A percentile compares a stretch with the other conserved stretches of the same genome.
Conservation (phyloP, 2,888 invertebrate species). For the Elegia similella region DNA sequence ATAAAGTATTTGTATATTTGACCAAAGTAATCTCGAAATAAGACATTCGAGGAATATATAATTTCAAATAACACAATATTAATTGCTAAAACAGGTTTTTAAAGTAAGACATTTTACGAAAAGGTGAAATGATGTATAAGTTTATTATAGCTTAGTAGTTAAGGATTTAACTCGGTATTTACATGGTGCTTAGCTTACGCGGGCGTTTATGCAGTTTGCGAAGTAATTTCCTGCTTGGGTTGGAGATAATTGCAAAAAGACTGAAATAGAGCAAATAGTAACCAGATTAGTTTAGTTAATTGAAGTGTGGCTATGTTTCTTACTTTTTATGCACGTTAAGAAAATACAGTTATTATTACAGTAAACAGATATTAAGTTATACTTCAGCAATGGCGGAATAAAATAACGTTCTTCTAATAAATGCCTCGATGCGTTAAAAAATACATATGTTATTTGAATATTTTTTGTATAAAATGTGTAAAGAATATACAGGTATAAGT, state of each 20-base stretch:
- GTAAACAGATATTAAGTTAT: too few relatives aligned
- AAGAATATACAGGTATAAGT: too few relatives aligned
- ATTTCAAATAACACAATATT: too few relatives aligned
- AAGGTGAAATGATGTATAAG: neutral
- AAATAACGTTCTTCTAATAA: too few relatives aligned
- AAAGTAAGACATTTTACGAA: neutral
- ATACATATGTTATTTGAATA: too few relatives aligned
- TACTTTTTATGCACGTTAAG: neutral
- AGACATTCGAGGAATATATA: too few relatives aligned
- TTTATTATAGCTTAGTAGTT: constrained; percentile 7
- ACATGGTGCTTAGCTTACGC: constrained; percentile 12
- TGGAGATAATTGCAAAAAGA: constrained; percentile 12
- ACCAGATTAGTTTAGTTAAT: constrained; percentile 7
- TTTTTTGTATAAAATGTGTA: too few relatives aligned
- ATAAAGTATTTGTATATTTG: too few relatives aligned
- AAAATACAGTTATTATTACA: neutral
- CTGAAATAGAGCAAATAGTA: constrained; percentile 11
- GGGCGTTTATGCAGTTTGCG: constrained; percentile 14
- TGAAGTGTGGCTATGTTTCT: neutral
- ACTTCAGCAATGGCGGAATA: too few relatives aligned
- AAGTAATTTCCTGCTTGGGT: constrained; percentile 14
- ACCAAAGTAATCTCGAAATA: too few relatives aligned
- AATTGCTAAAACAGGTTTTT: neutral
- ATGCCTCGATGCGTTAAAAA: too few relatives aligned
- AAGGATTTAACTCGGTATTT: constrained; percentile 10